A percentile compares a stretch with the other conserved stretches of the same genome.
These are phyloP conservation scores for Gasteruption jaculator DNA, from an alignment of 2,888 invertebrate genomes.

Conservation along the genomic window DNA sequence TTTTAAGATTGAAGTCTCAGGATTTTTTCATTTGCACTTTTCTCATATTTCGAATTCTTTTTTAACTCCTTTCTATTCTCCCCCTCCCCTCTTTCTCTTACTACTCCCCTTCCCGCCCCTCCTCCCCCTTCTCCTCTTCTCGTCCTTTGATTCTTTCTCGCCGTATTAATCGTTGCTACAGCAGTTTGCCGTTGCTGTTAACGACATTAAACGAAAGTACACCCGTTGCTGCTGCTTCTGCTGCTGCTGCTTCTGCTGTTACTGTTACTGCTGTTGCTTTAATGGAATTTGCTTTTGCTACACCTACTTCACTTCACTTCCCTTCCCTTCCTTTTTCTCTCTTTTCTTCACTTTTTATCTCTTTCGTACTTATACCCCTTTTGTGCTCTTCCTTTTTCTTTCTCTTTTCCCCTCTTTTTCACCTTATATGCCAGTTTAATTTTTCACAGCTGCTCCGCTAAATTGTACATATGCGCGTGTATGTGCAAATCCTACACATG, in stretches of 20 bases:
- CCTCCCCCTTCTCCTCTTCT: neutral
- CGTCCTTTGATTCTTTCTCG: no score
- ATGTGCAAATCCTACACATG: no score
- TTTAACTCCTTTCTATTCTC: conserved; percentile 11
- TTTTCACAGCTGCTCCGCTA: no score
- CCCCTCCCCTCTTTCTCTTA: conserved; percentile 7
- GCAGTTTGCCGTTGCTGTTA: no score
- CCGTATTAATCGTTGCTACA: no score
- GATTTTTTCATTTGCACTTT: no score
- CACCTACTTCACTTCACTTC: neutral
- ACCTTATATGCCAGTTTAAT: no score
- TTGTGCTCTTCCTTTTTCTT: conserved; percentile 3
- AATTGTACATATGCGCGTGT: no score
- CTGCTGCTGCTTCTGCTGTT: no score
- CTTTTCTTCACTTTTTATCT: conserved; percentile 10
- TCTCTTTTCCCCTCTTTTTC: conserved; percentile 6
- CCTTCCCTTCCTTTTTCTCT: neutral
- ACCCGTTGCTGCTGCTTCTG: no score
- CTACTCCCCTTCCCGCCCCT: conserved; percentile 1
- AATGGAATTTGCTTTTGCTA: conserved; percentile 43
- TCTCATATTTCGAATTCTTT: no score
- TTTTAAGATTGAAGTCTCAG: no score
- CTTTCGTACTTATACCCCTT: conserved; percentile 6
- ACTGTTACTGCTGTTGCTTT: conserved; percentile 29
- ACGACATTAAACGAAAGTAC: conserved; percentile 38